Conservation (phyloP, 2,888 invertebrate genomes). For the Melanotus villosus region DNA sequence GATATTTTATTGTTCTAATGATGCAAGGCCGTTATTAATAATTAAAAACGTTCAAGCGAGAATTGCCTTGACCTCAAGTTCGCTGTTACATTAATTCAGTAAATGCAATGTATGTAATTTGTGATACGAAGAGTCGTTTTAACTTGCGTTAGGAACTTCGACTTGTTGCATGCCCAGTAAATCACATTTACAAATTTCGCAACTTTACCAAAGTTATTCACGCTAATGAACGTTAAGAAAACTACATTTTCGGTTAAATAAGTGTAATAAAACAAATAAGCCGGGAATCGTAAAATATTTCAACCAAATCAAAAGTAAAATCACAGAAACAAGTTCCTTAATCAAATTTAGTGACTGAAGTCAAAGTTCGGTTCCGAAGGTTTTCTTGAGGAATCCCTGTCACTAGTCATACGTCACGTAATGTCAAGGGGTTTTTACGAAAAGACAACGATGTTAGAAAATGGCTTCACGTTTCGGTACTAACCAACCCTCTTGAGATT, state of each 20-base stretch:
- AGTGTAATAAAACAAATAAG: too few species aligned
- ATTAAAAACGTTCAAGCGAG: slow-evolving; percentile 2
- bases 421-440: background rate
- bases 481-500: slow-evolving; percentile 7
- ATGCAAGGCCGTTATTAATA: slow-evolving; percentile 14
- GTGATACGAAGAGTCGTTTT: too few species aligned
- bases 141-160: too few species aligned
- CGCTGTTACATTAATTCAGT: background rate
- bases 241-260: too few species aligned
- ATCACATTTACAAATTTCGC: too few species aligned
- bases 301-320: too few species aligned
- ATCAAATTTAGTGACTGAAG: background rate
- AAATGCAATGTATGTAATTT: background rate
- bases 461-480: slow-evolving; percentile 2
- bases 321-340: too few species aligned
- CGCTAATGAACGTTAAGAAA: too few species aligned
- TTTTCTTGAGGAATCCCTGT: background rate
- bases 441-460: background rate
- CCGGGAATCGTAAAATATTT: too few species aligned
- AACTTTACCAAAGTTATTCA: too few species aligned
- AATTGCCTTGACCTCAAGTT: slow-evolving; percentile 10
- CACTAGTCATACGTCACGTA: background rate
- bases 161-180: too few species aligned
- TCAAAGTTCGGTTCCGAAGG: background rate
- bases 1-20: slow-evolving; percentile 4